A percentile compares a stretch with the other conserved stretches of the same genome.
phyloP scores from a whole-genome alignment of 2,888 invertebrate genomes.

The Lithophane ornitopus region DNA sequence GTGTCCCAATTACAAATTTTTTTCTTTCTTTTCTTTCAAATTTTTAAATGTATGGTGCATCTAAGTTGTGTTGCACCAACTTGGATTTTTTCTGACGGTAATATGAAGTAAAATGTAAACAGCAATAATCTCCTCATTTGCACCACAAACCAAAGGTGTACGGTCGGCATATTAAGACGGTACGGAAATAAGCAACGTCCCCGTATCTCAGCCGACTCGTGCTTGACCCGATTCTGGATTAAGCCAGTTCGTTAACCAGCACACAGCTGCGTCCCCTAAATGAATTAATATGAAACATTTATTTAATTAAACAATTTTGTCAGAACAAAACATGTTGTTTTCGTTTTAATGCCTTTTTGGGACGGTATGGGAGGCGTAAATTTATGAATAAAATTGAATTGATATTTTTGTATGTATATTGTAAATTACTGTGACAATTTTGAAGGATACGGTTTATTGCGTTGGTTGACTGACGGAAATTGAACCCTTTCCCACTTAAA shows the following conservation, averaged over 20 bases:
- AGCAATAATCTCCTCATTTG: conserved; percentile 17
- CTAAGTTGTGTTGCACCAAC: not conserved
- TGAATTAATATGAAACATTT: conserved; percentile 59
- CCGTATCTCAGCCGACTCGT: conserved; percentile 56
- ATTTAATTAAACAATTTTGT: conserved; percentile 59
- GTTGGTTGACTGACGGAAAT: not conserved
- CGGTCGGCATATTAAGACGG: conserved; percentile 54
- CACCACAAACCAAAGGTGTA: conserved; percentile 56
- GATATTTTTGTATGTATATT: conserved; percentile 17
- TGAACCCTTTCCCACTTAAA: not conserved
- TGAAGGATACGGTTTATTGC: conserved; percentile 12
- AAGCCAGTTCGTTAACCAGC: conserved; percentile 65
- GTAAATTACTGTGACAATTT: conserved; percentile 29
- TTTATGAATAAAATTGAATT: conserved; percentile 21
- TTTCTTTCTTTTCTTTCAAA: too few relatives aligned
- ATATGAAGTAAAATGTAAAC: not conserved
- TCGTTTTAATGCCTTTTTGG: conserved; percentile 34
- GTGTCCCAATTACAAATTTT: too few relatives aligned
- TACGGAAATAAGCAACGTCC: conserved; percentile 66
- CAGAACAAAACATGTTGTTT: conserved; percentile 35
- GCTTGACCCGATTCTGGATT: conserved; percentile 67
- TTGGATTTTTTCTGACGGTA: not conserved
- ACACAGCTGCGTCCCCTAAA: conserved; percentile 60
- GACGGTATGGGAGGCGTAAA: conserved; percentile 20
- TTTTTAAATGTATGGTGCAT: too few relatives aligned